Evolutionary conservation across 2,113 vertebrate genomes (phyloP).

Genomic region (Menura novaehollandiae): DNA sequence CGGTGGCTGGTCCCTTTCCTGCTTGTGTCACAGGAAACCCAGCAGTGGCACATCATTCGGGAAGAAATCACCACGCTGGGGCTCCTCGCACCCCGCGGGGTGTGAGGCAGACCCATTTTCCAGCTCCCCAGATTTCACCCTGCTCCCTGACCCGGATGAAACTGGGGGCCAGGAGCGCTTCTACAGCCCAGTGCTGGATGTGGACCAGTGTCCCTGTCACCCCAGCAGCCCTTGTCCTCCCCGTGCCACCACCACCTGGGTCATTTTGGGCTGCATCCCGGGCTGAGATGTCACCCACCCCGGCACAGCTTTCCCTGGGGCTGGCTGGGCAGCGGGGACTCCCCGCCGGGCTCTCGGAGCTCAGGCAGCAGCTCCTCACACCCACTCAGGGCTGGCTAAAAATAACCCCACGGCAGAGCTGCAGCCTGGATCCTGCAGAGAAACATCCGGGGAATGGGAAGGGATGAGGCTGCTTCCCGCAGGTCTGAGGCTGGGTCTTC

Average conservation of each 20-base stretch:
- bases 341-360: rapidly evolving
- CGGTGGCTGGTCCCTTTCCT: neutral
- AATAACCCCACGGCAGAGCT: neutral
- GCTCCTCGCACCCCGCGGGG: rapidly evolving
- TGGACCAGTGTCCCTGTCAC: neutral
- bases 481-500: rapidly evolving
- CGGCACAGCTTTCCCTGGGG: rapidly evolving
- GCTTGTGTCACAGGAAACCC: constrained; percentile 17
- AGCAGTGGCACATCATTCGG: neutral
- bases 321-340: neutral
- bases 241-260: rapidly evolving
- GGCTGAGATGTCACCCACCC: neutral
- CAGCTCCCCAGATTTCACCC: neutral
- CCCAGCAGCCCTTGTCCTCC: neutral
- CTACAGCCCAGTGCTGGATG: neutral
- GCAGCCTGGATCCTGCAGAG: neutral
- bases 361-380: neutral
- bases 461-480: neutral
- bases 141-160: neutral
- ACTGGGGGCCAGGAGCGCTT: neutral
- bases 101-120: rapidly evolving
- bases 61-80: neutral
- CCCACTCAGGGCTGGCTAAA: neutral
- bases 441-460: neutral
- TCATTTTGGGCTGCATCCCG: neutral